Base-by-base conservation (phyloP, 2,797 vertebrate species). In the Parotocinclus haroldoi region DNA sequence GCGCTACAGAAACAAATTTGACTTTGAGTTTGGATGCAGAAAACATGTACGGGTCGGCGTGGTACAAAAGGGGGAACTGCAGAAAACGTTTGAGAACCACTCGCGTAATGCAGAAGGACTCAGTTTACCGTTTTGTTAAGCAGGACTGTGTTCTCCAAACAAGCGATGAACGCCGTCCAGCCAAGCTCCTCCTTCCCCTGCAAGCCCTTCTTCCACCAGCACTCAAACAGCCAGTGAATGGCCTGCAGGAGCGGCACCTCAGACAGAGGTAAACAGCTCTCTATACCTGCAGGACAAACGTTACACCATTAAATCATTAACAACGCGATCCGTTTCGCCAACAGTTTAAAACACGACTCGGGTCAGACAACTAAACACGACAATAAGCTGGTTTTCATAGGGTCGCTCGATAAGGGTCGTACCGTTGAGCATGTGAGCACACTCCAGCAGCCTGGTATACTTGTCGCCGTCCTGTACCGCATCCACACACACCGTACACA, bases 161-260 rank as follows among this genome's bases (percentile, higher is more conserved):
- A 84, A 66, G 90, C 52, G 58, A 90, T 9, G 58, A 97, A 90
- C 0, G 93, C 89, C 0, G 89, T 92, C 84, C 86, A 93, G 13
- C 96, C 95, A 65, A 98, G 90, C 50, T 88, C 87, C 19, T 96
- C 93, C 71, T 89, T 96, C 59, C 91, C 90, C 64, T 87, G 82
- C 40, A 99, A 88, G 14, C 85, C 92, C 58, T 87, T 95, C 71
- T 91, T 89, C 96, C 96, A 98, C 95, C 95, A 98, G 53, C 80
- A 80, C 44, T 93, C 89, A 74, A 87, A 96, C 9, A 97, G 60
- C 0, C 8, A 62, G 18, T 88, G 91, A 71, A 99, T 80, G 7
- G 85, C 81, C 7, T 58, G 78, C 69, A 77, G 86, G 0, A 96
- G 81, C 2, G 36, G 55, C 3, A 76, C 79, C 59, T 93, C 89